Evolutionary conservation across 2,888 invertebrate species (phyloP), one percentile per base, ranked within the genome.

Genomic region (Thymelicus lineola): DNA sequence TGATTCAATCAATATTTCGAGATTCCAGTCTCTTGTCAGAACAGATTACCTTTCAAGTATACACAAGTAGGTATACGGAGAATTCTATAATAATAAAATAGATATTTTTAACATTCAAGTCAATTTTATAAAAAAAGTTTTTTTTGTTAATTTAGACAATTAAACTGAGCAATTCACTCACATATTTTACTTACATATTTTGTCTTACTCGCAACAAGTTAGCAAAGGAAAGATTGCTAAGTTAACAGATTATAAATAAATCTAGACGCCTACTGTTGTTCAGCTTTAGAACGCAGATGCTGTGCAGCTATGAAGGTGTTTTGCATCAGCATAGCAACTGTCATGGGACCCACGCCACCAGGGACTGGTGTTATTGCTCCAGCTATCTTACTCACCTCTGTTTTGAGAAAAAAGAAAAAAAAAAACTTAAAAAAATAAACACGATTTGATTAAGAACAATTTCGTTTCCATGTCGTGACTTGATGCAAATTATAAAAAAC

Each of bases 291-390:
- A 7, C 84, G 82, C 7, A 93, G 84, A 36, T 84, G 89, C 80
- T 94, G 94, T 0, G 97, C 97, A 0, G 98, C 97, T 79, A 94
- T 92, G 72, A 98, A 94, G 0, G 98, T 98, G 84, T 98, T 98
- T 77, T 95, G 95, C 97, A 98, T 97, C 46, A 98, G 88, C 98
- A 98, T 98, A 0, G 98, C 97, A 0, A 98, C 98, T 0, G 98
- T 98, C 97, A 98, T 97, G 0, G 98, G 98, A 0, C 98, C 98
- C 6, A 98, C 98, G 2, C 98, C 98, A 1, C 98, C 95, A 0
- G 98, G 98, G 0, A 98, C 98, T 0, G 98, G 98, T 0, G 98
- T 98, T 60, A 98, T 96, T 66, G 96, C 94, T 10, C 97, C 97
- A 9, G 98, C 98, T 35, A 97, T 94, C 87, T 97, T 94, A 71